phyloP scores from a whole-genome alignment of 2,888 invertebrate species.

The Nymphalis c-album region DNA sequence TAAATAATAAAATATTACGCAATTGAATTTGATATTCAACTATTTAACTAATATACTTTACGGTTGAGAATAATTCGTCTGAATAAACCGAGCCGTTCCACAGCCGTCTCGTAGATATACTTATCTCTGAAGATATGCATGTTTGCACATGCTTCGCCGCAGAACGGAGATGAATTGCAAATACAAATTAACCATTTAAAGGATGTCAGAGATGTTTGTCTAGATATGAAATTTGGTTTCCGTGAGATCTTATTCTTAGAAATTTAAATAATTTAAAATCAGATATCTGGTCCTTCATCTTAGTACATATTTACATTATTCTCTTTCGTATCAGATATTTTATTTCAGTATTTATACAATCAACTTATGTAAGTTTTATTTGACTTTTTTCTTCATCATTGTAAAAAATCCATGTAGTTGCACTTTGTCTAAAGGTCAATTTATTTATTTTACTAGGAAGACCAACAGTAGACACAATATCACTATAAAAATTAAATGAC shows the following conservation, averaged over 20 bases:
- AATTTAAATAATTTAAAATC: neutral
- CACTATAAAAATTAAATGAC: too few species aligned
- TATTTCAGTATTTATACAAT: too few species aligned
- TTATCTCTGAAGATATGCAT: slow-evolving; percentile 7
- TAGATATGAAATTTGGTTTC: slow-evolving; percentile 2
- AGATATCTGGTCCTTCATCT: neutral
- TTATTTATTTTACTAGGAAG: too few species aligned
- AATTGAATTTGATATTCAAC: neutral
- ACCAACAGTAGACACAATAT: too few species aligned
- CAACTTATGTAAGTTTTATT: too few species aligned
- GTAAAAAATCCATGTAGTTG: too few species aligned
- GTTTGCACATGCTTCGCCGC: slow-evolving; percentile 12
- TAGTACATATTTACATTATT: too few species aligned
- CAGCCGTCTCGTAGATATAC: neutral
- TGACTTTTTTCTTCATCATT: too few species aligned
- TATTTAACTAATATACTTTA: neutral
- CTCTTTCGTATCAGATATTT: neutral
- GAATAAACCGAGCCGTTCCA: neutral
- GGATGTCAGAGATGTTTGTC: slow-evolving; percentile 7
- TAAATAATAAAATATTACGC: neutral
- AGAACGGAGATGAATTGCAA: slow-evolving; percentile 11
- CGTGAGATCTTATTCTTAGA: neutral
- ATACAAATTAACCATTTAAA: slow-evolving; percentile 15
- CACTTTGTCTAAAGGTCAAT: too few species aligned
- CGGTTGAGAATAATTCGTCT: neutral